Evolutionary conservation across 2,888 invertebrate genomes (phyloP).

Genomic region (Plemyria rubiginata): DNA sequence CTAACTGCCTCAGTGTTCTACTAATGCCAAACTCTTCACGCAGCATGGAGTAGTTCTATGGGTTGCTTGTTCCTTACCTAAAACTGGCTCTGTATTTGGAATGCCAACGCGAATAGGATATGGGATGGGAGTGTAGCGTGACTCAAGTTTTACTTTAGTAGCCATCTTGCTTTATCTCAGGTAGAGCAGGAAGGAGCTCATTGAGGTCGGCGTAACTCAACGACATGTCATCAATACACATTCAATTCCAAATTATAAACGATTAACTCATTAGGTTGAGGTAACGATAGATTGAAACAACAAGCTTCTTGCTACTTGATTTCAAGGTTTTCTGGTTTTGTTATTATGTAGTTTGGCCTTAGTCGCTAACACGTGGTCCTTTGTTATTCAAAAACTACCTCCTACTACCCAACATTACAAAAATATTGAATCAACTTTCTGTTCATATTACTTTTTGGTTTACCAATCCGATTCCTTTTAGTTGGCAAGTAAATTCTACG

Average conservation of each 20-base stretch:
- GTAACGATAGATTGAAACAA: conserved; percentile 10
- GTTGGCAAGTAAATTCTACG: no score
- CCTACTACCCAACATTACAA: neutral
- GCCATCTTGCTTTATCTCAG: conserved; percentile 19
- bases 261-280: conserved; percentile 17
- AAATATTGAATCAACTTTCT: neutral
- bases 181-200: conserved; percentile 39
- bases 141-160: neutral
- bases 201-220: conserved; percentile 44
- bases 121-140: neutral
- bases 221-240: conserved; percentile 38
- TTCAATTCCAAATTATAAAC: conserved; percentile 35
- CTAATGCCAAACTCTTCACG: conserved; percentile 14
- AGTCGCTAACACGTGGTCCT: conserved; percentile 18
- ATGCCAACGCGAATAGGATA: neutral
- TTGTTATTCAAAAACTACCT: conserved; percentile 14
- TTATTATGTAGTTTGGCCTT: conserved; percentile 15
- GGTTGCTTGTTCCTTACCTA: neutral
- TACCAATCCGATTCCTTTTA: no score
- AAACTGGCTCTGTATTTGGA: neutral
- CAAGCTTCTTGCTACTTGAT: conserved; percentile 18
- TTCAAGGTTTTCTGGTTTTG: conserved; percentile 38
- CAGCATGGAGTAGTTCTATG: conserved; percentile 1
- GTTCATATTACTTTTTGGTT: neutral
- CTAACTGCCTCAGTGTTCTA: conserved; percentile 34